Base-by-base conservation (phyloP, 2,888 invertebrate genomes). In the Linnaemya tessellans region DNA sequence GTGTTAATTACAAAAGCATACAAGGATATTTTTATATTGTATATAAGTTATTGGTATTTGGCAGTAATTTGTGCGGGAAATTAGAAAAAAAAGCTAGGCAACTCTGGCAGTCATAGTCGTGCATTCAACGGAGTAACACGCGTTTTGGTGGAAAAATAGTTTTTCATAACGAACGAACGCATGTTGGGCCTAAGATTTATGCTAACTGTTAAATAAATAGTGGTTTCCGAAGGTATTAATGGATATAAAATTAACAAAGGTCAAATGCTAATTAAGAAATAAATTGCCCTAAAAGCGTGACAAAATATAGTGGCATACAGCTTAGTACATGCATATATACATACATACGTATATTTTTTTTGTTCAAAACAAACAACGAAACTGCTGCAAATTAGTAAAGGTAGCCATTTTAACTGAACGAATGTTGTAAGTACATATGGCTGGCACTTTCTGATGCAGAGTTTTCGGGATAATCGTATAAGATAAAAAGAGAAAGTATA, bases 361-460 rank as follows among this genome's bases (percentile, higher is more conserved):
- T 20, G 49, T 74, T 51, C 25, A 64, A 79, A 79, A 70, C 79
- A 85, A 86, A 82, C 54, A 84, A 81, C 87, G 86, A 87, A 86
- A 62, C 70, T 79, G 43, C 70, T 51, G 38, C 51, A 80, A 65
- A 56, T 67, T 67, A 5, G 49, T 74, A 13, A 10, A 65, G 77
- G 82, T 84, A 79, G 87, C 87, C 87, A 87, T 87, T 87, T 87
- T 87, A 64, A 85, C 82, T 81, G 75, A 77, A 82, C 85, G 85
- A 85, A 80, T 25, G 38, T 64, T 41, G 18, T 62, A 11, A 13
- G 15, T 4, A 0, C 13, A 46, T 74, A 56, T 65, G 25, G 70
- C 8, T 62, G 65, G 71, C 30, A 10, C 75, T 60, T 35, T 82
- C 38, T 65, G 25, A 49, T 15, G 25, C 51, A 68, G 1, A 46